Evolutionary conservation across 2,888 invertebrate genomes (phyloP).

Genomic region (Drosophila maculinotata): DNA sequence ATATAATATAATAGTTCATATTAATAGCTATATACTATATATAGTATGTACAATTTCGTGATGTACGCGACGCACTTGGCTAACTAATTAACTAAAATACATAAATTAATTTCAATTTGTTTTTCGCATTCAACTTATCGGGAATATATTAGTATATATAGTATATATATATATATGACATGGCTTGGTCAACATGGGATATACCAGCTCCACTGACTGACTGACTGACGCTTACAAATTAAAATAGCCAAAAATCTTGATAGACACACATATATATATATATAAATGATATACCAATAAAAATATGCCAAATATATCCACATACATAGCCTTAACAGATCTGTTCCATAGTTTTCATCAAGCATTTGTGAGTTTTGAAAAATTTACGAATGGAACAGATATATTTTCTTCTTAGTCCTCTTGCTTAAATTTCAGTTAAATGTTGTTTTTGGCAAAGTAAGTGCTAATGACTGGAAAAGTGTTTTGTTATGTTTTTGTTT

Average conservation of each 20-base stretch:
- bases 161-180: conserved; percentile 23
- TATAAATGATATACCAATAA: not conserved
- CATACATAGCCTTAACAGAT: conserved; percentile 4
- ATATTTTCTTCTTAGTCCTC: not conserved
- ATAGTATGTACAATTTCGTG: conserved; percentile 24
- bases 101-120: conserved; percentile 27
- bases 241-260: conserved; percentile 2
- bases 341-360: not conserved
- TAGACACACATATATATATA: conserved; percentile 5
- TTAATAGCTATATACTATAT: conserved; percentile 4
- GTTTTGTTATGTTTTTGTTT: conserved; percentile 4
- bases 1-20: too few species aligned
- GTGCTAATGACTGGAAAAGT: conserved; percentile 37
- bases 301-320: conserved; percentile 4
- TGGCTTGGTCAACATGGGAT: conserved; percentile 34
- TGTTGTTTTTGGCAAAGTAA: conserved; percentile 9
- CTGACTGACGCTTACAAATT: conserved; percentile 20
- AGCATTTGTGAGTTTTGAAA: not conserved
- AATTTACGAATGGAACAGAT: not conserved
- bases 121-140: not conserved
- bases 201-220: conserved; percentile 30
- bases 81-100: conserved; percentile 41
- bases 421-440: not conserved
- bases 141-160: conserved; percentile 19
- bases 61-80: conserved; percentile 31